phyloP scores from a whole-genome alignment of 2,797 vertebrate species.

The Tapera naevia region DNA sequence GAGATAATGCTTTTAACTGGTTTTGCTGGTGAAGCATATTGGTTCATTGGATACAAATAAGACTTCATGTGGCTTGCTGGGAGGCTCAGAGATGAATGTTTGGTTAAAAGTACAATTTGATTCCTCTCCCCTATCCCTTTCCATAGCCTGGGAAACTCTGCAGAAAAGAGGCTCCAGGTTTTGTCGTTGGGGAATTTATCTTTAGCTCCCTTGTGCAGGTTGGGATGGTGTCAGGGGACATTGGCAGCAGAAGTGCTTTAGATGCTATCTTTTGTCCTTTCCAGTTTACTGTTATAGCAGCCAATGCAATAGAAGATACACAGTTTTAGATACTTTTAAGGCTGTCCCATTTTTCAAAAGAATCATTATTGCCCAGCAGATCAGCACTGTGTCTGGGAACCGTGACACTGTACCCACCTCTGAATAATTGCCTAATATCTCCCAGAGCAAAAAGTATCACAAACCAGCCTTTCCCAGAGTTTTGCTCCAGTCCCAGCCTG shows the following conservation, averaged over 20 bases:
- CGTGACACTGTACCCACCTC: background rate
- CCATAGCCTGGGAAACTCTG: background rate
- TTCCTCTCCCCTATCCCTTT: background rate
- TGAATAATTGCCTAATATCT: background rate
- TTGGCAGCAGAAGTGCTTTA: background rate
- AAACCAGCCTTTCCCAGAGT: fast-evolving
- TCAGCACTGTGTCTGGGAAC: background rate
- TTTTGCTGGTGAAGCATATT: background rate
- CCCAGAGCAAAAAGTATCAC: background rate
- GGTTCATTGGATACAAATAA: fast-evolving
- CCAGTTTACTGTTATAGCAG: background rate
- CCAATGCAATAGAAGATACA: background rate
- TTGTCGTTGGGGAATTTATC: background rate
- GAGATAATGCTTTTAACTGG: background rate
- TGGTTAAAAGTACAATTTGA: background rate
- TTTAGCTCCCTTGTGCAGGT: background rate
- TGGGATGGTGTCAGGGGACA: fast-evolving
- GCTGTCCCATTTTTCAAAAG: background rate
- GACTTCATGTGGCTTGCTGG: background rate
- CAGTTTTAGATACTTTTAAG: background rate
- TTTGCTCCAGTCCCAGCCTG: background rate
- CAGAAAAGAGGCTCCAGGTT: background rate
- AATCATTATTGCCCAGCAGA: background rate
- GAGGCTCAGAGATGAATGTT: background rate
- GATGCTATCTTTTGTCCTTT: background rate